A percentile compares a stretch with the other conserved stretches of the same genome.
phyloP scores from a whole-genome alignment of 30 jellyfish, hydroid and myxozoan genomes.

The Pseudorhiza aurosa region DNA sequence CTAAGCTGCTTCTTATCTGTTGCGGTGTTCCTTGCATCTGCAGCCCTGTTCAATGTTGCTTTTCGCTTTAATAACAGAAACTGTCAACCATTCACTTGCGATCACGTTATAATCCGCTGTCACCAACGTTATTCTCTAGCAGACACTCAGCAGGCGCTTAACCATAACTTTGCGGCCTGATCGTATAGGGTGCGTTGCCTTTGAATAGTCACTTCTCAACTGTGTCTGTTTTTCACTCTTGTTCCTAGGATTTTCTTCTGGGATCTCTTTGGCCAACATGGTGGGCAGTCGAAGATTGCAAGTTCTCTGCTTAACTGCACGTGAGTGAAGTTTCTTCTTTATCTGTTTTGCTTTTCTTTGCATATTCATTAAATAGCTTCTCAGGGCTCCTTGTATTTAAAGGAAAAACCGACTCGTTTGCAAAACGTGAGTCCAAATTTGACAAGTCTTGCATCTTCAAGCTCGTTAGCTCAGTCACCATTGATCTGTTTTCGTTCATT shows the following conservation, averaged over 20 bases:
- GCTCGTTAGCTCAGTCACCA: too few relatives aligned
- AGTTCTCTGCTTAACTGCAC: background rate
- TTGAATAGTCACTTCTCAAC: background rate
- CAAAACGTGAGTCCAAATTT: too few relatives aligned
- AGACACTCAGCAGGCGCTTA: slow-evolving; percentile 6
- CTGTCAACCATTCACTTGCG: background rate
- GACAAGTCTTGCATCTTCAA: too few relatives aligned
- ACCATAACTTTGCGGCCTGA: slow-evolving; percentile 5
- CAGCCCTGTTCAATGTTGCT: too few relatives aligned
- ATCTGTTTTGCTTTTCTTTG: too few relatives aligned
- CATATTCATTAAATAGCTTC: too few relatives aligned
- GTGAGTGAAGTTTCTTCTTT: slow-evolving; percentile 10
- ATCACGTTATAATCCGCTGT: slow-evolving; percentile 3
- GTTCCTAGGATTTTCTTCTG: background rate
- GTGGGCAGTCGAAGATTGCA: background rate
- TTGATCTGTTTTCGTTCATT: too few relatives aligned
- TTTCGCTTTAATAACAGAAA: too few relatives aligned
- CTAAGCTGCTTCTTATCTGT: too few relatives aligned
- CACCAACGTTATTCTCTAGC: background rate
- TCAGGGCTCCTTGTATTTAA: too few relatives aligned
- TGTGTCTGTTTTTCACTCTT: background rate
- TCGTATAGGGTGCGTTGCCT: background rate
- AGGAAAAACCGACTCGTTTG: too few relatives aligned
- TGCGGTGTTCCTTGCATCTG: too few relatives aligned
- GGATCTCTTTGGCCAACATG: background rate